These are phyloP conservation scores for Cebidichthys violaceus DNA, from an alignment of 2,113 vertebrate species.

Conservation along the genomic window DNA sequence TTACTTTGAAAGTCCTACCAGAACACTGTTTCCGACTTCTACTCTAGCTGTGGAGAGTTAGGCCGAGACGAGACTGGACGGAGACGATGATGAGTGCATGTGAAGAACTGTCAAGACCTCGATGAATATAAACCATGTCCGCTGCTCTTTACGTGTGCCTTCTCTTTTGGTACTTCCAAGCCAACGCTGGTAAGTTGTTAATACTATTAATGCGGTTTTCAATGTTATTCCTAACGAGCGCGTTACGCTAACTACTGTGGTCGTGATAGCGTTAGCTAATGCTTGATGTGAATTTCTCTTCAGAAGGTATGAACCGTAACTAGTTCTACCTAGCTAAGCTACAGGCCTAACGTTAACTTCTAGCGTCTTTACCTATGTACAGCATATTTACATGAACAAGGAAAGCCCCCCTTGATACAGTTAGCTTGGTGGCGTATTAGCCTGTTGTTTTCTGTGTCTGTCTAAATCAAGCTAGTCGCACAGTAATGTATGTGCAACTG, in stretches of 20 bases:
- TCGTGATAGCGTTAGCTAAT: not conserved
- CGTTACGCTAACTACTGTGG: not conserved
- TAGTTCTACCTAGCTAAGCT: not conserved
- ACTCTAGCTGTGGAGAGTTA: not conserved
- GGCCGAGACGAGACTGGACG: not conserved
- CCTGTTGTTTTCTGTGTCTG: not conserved
- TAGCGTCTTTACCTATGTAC: too few species aligned
- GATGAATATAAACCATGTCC: slow-evolving; percentile 5
- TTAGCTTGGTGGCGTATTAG: not conserved
- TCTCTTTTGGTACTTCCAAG: not conserved
- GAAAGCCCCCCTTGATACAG: not conserved
- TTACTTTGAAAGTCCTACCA: slow-evolving; percentile 6
- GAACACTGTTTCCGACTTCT: not conserved
- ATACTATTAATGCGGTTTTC: not conserved
- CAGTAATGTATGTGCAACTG: too few species aligned
- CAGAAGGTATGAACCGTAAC: too few species aligned
- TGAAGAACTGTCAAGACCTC: not conserved
- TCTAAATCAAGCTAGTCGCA: too few species aligned
- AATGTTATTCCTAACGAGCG: not conserved
- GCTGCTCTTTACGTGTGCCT: not conserved
- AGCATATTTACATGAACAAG: not conserved
- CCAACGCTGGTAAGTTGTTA: slow-evolving; percentile 7
- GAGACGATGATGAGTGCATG: not conserved
- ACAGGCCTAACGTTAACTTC: not conserved
- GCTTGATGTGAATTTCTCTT: not conserved